Percentiles rank a stretch among this genome's conserved stretches.
phyloP scores from a whole-genome alignment of 2,113 vertebrate species.

The Formicarius rufipectus region DNA sequence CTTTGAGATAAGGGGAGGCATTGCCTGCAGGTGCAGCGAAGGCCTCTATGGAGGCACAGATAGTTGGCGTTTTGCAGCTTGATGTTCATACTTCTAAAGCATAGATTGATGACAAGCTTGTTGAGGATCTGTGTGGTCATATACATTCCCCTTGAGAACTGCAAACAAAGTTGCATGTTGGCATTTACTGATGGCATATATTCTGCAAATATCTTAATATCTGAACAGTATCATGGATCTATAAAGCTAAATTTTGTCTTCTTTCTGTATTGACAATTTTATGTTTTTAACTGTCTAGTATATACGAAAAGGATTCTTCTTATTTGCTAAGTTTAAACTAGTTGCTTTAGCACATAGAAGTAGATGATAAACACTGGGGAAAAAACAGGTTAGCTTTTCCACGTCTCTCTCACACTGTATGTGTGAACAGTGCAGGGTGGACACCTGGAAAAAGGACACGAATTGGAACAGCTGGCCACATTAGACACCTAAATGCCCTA shows the following conservation, averaged over 20 bases:
- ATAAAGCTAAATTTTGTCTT: background rate
- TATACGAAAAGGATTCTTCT: background rate
- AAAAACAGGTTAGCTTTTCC: background rate
- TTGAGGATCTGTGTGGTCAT: background rate
- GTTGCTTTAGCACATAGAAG: background rate
- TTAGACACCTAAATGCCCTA: background rate
- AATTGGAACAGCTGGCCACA: background rate
- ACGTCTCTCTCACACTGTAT: background rate
- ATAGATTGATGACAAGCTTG: background rate
- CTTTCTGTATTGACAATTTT: background rate
- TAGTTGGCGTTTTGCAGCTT: background rate
- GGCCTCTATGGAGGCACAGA: background rate
- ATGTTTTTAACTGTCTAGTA: background rate
- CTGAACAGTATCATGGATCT: background rate
- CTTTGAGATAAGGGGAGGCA: background rate
- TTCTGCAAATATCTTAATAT: background rate
- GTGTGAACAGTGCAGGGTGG: background rate
- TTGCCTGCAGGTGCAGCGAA: background rate
- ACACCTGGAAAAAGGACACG: fast-evolving
- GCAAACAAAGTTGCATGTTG: background rate
- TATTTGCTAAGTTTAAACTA: background rate
- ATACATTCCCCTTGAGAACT: background rate
- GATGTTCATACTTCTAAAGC: background rate
- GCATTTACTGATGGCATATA: background rate
- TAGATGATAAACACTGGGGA: background rate